Conservation (phyloP, 2,888 invertebrate genomes). For the Erynnis tages region DNA sequence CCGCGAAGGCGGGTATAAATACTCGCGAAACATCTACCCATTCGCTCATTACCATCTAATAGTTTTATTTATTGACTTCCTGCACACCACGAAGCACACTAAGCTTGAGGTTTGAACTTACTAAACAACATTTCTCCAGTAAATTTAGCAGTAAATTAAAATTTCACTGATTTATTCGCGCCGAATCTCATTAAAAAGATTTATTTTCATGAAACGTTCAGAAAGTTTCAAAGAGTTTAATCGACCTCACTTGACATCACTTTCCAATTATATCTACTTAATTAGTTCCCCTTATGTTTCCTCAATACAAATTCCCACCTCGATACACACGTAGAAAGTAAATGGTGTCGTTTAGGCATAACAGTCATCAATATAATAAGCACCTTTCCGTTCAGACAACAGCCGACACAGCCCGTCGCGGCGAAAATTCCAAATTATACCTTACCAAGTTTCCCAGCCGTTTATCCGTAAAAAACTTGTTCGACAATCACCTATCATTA, state of each 20-base stretch:
- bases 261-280: conserved; percentile 18
- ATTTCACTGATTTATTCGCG: background rate
- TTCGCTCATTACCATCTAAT: conserved; percentile 74
- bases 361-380: conserved; percentile 68
- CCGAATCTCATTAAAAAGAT: background rate
- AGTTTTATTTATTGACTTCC: conserved; percentile 74
- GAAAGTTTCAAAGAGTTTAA: conserved; percentile 15
- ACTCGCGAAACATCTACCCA: conserved; percentile 67
- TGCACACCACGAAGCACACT: conserved; percentile 37
- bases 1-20: conserved; percentile 77
- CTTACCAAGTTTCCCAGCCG: conserved; percentile 62
- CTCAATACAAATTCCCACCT: conserved; percentile 27
- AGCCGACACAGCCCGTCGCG: conserved; percentile 46
- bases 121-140: background rate
- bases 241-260: background rate
- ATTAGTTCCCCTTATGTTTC: conserved; percentile 23
- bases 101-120: conserved; percentile 2
- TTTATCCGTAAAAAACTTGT: conserved; percentile 62
- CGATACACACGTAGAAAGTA: conserved; percentile 40
- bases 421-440: conserved; percentile 71
- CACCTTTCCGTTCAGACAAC: conserved; percentile 54
- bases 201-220: conserved; percentile 8
- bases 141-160: background rate
- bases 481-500: conserved; percentile 77
- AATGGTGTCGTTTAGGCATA: conserved; percentile 47